Base-by-base conservation (phyloP, 1,140 invertebrate genomes). In the Chironomus tepperi region DNA sequence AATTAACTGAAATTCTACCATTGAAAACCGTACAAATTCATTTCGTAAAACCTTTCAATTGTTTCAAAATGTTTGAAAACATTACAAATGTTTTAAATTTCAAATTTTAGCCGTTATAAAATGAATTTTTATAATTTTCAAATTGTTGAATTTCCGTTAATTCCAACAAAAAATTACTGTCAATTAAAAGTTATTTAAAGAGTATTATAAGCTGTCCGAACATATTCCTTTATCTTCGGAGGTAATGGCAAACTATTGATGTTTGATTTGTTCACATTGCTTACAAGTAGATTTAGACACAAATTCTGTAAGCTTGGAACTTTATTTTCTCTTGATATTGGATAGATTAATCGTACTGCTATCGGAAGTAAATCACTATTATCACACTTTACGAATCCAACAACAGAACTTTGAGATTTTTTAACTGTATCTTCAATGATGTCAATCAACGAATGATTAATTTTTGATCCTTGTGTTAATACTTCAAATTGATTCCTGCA, bases 361-460 rank as follows among this genome's bases (percentile, higher is more conserved):
- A 89, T 90, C 75, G 88, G 86, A n/a, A 87, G 86, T 76, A 85
- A 83, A 76, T 85, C 84, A 24, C 86, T 85, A 75, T 85, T 83
- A 47, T 86, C 80, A 43, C 87, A 78, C 77, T 87, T 82, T 42
- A 87, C 87, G 80, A 90, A 91, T 81, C 90, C 91, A 81, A 89
- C 89, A 7, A 90, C 85, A 12, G 87, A 85, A 5, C 86, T 84
- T 76, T 88, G 84, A 42, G 89, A 90, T 76, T 85, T 85, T 76
- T 83, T 84, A 84, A 91, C 88, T 3, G 89, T 89, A 78, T 89
- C 85, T 77, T 90, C 85, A 76, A 92, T 90, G 19, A 91, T 82
- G 77, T 89, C 88, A 7, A 87, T 85, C 64, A 92, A 10, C 85
- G 0, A 86, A 89, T 21, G 84, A 80, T 79, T 88, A 89, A 16